Conservation (phyloP, 1,140 invertebrate genomes). For the Drosophila pseudoananassae region DNA sequence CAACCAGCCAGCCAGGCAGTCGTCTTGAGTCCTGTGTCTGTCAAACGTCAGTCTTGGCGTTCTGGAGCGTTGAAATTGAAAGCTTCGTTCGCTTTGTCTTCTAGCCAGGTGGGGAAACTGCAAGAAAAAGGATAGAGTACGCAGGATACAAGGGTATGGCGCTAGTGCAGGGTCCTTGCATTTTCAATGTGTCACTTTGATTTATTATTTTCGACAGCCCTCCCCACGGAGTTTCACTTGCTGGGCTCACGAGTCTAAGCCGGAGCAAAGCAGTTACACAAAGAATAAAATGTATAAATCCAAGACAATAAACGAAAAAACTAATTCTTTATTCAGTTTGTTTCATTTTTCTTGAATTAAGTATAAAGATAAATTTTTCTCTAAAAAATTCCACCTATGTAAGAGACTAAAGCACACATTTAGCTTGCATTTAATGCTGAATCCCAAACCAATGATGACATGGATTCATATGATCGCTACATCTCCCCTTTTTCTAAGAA, state of each 20-base stretch:
- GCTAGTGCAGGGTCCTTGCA: constrained; percentile 20
- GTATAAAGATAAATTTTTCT: not conserved
- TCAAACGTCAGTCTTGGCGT: constrained; percentile 50
- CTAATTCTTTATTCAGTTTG: not conserved
- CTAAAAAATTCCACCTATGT: not conserved
- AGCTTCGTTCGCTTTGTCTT: constrained; percentile 43
- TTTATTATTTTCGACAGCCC: constrained; percentile 73
- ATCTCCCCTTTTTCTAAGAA: not conserved
- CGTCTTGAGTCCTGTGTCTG: constrained; percentile 45
- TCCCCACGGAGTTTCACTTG: constrained; percentile 19
- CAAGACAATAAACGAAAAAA: not conserved
- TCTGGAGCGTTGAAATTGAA: constrained; percentile 63
- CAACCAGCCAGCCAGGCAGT: not conserved
- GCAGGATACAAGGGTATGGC: constrained; percentile 1
- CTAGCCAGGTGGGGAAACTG: constrained; percentile 30
- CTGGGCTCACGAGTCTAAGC: constrained; percentile 18
- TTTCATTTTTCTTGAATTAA: not conserved
- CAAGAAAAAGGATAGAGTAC: not conserved
- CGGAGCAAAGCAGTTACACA: constrained; percentile 1
- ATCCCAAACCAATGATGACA: too few species aligned
- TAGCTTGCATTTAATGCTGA: too few species aligned
- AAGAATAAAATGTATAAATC: not conserved
- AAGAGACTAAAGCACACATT: not conserved
- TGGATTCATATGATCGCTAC: too few species aligned
- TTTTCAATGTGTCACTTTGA: constrained; percentile 62